Evolutionary conservation across 2,113 vertebrate genomes (phyloP).

Genomic region (Calypte anna): DNA sequence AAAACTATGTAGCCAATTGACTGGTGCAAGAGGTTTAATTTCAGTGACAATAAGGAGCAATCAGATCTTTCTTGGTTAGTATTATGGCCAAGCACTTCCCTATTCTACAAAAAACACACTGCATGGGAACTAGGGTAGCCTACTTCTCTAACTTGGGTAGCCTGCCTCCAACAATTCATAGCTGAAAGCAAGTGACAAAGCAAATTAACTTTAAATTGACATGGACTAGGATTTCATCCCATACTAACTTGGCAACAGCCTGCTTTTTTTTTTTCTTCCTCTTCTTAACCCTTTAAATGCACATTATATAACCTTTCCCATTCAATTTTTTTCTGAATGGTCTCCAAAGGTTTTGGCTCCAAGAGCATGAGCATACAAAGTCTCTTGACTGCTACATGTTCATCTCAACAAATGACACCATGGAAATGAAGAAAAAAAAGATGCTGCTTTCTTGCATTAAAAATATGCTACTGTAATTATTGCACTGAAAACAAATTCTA

Average conservation of each 20-base stretch:
- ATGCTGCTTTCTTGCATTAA: background rate
- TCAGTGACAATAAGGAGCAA: background rate
- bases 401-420: background rate
- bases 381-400: background rate
- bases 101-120: background rate
- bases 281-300: background rate
- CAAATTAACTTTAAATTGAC: background rate
- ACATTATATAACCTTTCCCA: background rate
- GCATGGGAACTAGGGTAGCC: background rate
- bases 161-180: background rate
- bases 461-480: background rate
- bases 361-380: background rate
- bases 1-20: background rate
- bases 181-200: conserved; percentile 10
- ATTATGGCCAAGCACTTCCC: background rate
- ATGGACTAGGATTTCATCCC: background rate
- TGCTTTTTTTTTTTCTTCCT: background rate
- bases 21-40: background rate
- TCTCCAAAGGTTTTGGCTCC: background rate
- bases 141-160: background rate
- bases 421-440: background rate
- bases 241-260: background rate
- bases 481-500: background rate
- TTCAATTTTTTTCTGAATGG: background rate
- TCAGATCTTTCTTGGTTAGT: background rate